phyloP scores from a whole-genome alignment of 1,140 invertebrate species.

The Bombus consobrinus region DNA sequence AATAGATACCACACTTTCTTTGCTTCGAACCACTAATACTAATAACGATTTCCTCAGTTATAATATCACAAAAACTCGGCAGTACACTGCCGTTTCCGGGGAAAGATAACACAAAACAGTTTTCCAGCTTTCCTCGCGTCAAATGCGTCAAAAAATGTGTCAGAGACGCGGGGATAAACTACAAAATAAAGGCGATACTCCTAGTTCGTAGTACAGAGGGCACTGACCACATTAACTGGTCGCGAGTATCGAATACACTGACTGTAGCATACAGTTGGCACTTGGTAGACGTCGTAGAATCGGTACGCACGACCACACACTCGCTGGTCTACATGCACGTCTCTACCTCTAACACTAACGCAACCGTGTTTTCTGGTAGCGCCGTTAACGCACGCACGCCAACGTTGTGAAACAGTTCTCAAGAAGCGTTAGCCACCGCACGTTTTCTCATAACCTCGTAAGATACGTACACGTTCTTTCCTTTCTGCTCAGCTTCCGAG shows the following conservation, averaged over 20 bases:
- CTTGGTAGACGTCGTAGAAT: slow-evolving; percentile 51
- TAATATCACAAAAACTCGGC: not conserved
- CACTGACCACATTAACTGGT: slow-evolving; percentile 66
- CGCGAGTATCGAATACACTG: slow-evolving; percentile 61
- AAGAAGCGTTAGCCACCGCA: not conserved
- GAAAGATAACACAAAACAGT: not conserved
- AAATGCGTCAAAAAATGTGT: not conserved
- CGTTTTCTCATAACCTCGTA: not conserved
- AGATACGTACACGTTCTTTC: not conserved
- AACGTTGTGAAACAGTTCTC: not conserved
- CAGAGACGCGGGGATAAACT: not conserved
- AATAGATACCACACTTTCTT: not conserved
- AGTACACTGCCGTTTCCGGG: not conserved
- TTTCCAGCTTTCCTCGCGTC: no score
- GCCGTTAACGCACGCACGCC: not conserved
- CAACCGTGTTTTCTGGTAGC: not conserved
- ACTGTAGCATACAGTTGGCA: slow-evolving; percentile 46
- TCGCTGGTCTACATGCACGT: not conserved
- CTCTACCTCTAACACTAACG: not conserved
- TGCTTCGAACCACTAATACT: not conserved
- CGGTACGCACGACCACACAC: not conserved
- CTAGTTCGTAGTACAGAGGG: slow-evolving; percentile 52
- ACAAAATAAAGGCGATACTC: slow-evolving; percentile 4
- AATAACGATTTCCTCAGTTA: not conserved
- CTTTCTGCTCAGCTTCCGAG: no score